These are phyloP conservation scores for Paralichthys olivaceus DNA, from an alignment of 2,113 vertebrate genomes.

Conservation along the genomic window DNA sequence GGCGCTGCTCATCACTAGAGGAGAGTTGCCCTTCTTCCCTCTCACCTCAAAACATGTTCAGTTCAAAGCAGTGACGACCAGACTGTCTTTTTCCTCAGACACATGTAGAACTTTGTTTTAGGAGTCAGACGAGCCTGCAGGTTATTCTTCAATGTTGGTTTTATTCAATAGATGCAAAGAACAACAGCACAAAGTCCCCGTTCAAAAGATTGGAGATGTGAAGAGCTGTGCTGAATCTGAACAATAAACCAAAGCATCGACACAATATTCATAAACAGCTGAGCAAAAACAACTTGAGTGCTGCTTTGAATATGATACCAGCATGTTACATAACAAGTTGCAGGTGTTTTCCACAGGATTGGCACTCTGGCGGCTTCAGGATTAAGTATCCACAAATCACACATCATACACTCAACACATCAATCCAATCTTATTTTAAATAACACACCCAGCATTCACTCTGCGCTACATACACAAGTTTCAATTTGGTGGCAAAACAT, in stretches of 20 bases:
- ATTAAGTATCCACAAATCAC: constrained; percentile 41
- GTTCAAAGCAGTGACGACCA: background rate
- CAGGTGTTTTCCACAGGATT: constrained; percentile 41
- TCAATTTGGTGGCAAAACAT: constrained; percentile 18
- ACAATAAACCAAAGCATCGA: constrained; percentile 8
- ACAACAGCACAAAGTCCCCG: constrained; percentile 5
- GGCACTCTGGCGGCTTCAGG: constrained; percentile 60
- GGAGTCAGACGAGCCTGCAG: background rate
- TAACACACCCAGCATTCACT: constrained; percentile 15
- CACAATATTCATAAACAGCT: background rate
- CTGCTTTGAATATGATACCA: constrained; percentile 48
- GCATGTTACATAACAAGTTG: constrained; percentile 38
- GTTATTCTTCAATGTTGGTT: constrained; percentile 11
- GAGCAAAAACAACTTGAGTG: constrained; percentile 10
- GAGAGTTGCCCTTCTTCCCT: background rate
- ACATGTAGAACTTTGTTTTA: background rate
- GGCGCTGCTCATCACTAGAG: constrained; percentile 35
- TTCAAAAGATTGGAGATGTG: constrained; percentile 18
- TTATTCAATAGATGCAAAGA: constrained; percentile 56
- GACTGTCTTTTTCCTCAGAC: background rate
- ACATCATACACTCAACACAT: constrained; percentile 26
- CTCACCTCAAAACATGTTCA: background rate
- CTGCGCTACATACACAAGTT: constrained; percentile 24
- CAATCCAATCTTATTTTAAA: constrained; percentile 16
- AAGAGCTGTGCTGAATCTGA: constrained; percentile 5